Percentiles rank a stretch among this genome's conserved stretches.
phyloP scores from a whole-genome alignment of 2,797 vertebrate genomes.

The Chrosomus eos region DNA sequence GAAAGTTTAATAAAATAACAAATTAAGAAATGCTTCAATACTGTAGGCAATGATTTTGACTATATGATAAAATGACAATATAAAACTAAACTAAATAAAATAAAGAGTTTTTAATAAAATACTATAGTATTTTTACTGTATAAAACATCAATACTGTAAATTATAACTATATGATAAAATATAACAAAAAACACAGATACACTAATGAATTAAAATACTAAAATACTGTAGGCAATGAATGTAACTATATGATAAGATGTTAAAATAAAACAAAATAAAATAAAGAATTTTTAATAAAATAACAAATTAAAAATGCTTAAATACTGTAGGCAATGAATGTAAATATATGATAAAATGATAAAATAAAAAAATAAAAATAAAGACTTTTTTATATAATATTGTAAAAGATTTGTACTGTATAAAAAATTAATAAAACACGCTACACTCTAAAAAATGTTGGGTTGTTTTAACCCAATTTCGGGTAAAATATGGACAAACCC shows the following conservation, averaged over 20 bases:
- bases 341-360: neutral
- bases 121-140: too few species aligned
- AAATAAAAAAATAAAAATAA: neutral
- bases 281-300: neutral
- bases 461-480: too few species aligned
- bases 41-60: neutral
- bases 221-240: too few species aligned
- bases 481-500: too few species aligned
- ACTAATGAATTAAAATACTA: neutral
- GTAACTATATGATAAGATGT: neutral
- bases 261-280: neutral
- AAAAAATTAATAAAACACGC: accelerated
- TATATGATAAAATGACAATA: neutral
- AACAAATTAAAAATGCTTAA: neutral
- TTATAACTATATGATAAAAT: neutral
- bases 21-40: neutral
- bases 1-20: neutral
- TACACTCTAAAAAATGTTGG: too few species aligned
- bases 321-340: neutral
- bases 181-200: neutral
- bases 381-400: too few species aligned
- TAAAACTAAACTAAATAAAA: neutral
- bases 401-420: too few species aligned
- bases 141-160: neutral
- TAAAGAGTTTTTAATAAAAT: neutral